Base-by-base conservation (phyloP, 2,888 invertebrate genomes). In the Sphaerophoria rueppellii region DNA sequence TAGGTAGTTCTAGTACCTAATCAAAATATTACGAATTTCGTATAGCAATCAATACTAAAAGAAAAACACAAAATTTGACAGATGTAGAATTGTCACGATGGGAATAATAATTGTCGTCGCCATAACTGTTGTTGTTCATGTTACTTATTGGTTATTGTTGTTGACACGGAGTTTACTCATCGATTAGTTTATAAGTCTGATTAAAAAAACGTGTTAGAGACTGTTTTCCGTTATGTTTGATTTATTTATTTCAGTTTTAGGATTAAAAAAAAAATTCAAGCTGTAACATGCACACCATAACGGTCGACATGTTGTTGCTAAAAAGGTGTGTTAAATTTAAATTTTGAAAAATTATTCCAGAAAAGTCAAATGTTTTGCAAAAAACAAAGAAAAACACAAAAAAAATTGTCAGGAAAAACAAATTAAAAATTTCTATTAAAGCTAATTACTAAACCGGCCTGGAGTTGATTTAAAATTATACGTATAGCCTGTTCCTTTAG, bases 171-270 rank as follows among this genome's bases (percentile, higher is more conserved):
- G 75, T 79, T 83, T 83, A 83, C 79, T 83, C 83, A 79, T 83
- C 83, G 83, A 79, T 79, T 83, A 83, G 83, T 83, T 83, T 55
- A 83, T 83, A 83, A 83, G 83, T 83, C 83, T 83, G 65, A 65
- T 65, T 16, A 16, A 14, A 32, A 60, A 16, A 83, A 85, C 79
- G 57, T 76, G 61, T 73, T 80, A 85, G 83, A 83, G 85, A 85
- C 76, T 80, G 85, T 80, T 80, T 85, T 83, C 71, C 50, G 58
- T 83, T 82, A 40, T 40, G 43, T 69, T 76, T 55, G 74, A 67
- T 73, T 40, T 72, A 40, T 65, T 55, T 35, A 12, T 69, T 69
- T 69, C 11, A 34, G 63, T 63, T 52, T 24, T 70, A 65, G 65
- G 63, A 65, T 37, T 50, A 16, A 16, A 63, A 57, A 63, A 61